Conservation (phyloP, 2,888 invertebrate species). For the Sphecodes monilicornis region DNA sequence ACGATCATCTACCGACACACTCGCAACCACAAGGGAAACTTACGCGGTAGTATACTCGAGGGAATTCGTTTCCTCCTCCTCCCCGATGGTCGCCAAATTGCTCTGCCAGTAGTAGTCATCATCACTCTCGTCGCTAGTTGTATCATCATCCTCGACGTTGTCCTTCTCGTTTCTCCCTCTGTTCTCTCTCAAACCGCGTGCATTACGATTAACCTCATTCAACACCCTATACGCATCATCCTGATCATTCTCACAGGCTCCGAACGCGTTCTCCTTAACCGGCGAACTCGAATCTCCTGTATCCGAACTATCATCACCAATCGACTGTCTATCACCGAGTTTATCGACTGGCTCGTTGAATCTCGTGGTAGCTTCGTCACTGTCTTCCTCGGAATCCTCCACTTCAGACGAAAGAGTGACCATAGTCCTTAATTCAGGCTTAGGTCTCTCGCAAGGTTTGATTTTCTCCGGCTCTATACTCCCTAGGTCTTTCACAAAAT, state of each 20-base stretch:
- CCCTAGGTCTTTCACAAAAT: not conserved
- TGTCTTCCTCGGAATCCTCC: conserved; percentile 43
- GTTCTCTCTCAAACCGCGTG: conserved; percentile 15
- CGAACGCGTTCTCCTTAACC: conserved; percentile 2
- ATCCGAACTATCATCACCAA: conserved; percentile 8
- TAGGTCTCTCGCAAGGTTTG: conserved; percentile 2
- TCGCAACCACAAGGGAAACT: conserved; percentile 58
- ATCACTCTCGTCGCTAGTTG: conserved; percentile 82
- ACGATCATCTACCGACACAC: not conserved
- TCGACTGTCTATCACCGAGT: not conserved
- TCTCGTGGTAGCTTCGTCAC: conserved; percentile 31
- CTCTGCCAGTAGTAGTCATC: conserved; percentile 82
- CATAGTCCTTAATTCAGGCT: conserved; percentile 8
- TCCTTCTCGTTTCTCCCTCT: conserved; percentile 41
- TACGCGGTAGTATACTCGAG: conserved; percentile 79
- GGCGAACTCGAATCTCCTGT: conserved; percentile 1
- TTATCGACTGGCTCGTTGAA: conserved; percentile 31
- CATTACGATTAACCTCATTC: conserved; percentile 67
- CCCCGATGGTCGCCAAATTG: conserved; percentile 89
- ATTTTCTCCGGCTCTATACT: not conserved
- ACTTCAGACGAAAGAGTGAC: conserved; percentile 21
- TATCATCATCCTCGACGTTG: conserved; percentile 85
- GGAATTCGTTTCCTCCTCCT: conserved; percentile 87
- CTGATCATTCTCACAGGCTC: not conserved
- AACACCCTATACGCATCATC: conserved; percentile 57